These are phyloP conservation scores for Nemurella pictetii DNA, from an alignment of 2,888 invertebrate species.

Conservation along the genomic window DNA sequence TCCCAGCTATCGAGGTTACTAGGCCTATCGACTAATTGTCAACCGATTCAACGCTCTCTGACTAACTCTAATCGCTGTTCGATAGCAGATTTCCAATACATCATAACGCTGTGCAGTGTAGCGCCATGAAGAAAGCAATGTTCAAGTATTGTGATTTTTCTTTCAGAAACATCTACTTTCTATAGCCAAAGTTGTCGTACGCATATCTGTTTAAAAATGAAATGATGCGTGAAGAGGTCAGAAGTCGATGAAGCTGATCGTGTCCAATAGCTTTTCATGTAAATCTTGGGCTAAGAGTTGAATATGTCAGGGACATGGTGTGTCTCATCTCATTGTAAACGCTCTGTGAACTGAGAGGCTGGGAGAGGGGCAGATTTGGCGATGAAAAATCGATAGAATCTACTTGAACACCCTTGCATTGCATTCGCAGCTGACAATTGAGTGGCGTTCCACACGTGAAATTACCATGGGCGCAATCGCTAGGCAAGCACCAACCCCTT, in stretches of 20 bases:
- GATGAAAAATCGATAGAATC: background rate
- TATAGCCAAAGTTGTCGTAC: background rate
- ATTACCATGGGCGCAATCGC: background rate
- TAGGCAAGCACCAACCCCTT: too few species aligned
- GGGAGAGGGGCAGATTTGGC: too few species aligned
- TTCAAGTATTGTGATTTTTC: background rate
- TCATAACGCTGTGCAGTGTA: background rate
- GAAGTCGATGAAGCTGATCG: background rate
- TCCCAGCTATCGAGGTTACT: background rate
- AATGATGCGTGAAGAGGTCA: background rate
- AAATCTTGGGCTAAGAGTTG: background rate
- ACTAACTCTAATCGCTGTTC: background rate
- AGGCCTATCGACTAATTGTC: background rate
- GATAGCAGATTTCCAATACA: background rate
- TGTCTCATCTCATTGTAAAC: background rate
- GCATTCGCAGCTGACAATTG: too few species aligned
- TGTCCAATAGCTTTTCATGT: background rate
- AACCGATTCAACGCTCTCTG: background rate
- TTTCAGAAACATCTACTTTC: background rate
- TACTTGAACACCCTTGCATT: too few species aligned
- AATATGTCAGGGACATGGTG: background rate
- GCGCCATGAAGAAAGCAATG: background rate
- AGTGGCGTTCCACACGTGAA: too few species aligned
- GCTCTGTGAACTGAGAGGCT: too few species aligned
- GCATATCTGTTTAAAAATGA: background rate